A percentile compares a stretch with the other conserved stretches of the same genome.
phyloP scores from a whole-genome alignment of 2,113 vertebrate genomes.

The Patagioenas fasciata region DNA sequence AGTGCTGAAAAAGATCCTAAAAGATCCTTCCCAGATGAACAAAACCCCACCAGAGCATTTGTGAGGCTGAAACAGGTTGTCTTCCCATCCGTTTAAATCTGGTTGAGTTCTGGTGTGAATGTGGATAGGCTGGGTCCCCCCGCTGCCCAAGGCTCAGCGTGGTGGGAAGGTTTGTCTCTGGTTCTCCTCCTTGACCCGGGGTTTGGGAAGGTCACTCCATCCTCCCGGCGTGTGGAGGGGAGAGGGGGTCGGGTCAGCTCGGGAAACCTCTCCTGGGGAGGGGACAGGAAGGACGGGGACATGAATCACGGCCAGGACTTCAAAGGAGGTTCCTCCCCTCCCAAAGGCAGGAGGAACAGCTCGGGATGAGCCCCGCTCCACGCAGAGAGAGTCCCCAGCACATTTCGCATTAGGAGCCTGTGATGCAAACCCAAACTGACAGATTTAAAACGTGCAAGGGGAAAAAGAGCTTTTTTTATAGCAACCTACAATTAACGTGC shows the following conservation, averaged over 20 bases:
- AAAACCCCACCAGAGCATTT: not conserved
- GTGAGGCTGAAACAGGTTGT: not conserved
- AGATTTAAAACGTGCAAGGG: slow-evolving; percentile 28
- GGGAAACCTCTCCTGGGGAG: not conserved
- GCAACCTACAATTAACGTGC: not conserved
- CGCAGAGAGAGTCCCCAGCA: not conserved
- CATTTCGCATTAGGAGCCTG: not conserved
- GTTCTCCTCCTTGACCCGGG: not conserved
- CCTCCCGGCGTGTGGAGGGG: not conserved
- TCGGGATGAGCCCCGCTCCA: not conserved
- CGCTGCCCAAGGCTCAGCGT: not conserved
- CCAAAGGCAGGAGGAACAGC: not conserved
- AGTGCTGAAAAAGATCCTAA: not conserved
- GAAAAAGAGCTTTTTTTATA: not conserved
- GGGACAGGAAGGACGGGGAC: not conserved
- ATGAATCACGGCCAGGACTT: not conserved
- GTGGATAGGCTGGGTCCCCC: not conserved
- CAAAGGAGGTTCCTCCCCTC: not conserved
- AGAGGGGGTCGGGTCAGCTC: not conserved
- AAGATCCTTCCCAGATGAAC: not conserved
- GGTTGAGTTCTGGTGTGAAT: not conserved
- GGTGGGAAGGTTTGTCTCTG: not conserved
- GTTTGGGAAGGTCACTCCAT: not conserved
- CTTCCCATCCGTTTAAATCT: accelerated
- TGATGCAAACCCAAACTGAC: slow-evolving; percentile 9